Conservation (phyloP, 2,888 invertebrate species). For the Lagria hirta region DNA sequence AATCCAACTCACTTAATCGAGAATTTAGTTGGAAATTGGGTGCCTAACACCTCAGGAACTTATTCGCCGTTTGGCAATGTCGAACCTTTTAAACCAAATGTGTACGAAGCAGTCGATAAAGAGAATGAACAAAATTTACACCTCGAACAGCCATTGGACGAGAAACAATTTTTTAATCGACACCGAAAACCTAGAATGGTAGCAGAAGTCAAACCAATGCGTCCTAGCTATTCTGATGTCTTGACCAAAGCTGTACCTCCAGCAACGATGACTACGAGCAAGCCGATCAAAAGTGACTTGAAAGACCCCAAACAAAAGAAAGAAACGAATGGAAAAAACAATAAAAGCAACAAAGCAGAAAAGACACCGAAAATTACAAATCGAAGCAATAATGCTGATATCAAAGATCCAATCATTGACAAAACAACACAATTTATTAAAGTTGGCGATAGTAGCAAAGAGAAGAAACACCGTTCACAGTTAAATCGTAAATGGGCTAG, state of each 20-base stretch:
- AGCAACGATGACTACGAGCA: constrained; percentile 45
- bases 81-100: constrained; percentile 56
- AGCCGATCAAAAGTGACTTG: constrained; percentile 49
- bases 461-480: constrained; percentile 52
- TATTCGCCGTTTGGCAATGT: constrained; percentile 73
- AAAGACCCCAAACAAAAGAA: constrained; percentile 51
- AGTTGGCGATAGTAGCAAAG: constrained; percentile 48
- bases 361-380: constrained; percentile 50
- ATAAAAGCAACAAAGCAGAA: constrained; percentile 51
- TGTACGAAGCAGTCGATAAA: constrained; percentile 37
- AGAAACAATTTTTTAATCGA: constrained; percentile 53
- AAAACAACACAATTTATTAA: constrained; percentile 40
- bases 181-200: constrained; percentile 70
- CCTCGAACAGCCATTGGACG: constrained; percentile 35
- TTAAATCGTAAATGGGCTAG: constrained; percentile 63
- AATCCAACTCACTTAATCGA: constrained; percentile 60
- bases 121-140: constrained; percentile 30
- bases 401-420: constrained; percentile 46
- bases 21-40: constrained; percentile 72
- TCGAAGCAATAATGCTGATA: constrained; percentile 59
- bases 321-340: constrained; percentile 50
- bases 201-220: constrained; percentile 84
- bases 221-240: constrained; percentile 83
- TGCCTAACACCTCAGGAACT: constrained; percentile 70
- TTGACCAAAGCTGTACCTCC: constrained; percentile 65